Conservation (phyloP, 2,113 vertebrate species). For the Laterallus jamaicensis region DNA sequence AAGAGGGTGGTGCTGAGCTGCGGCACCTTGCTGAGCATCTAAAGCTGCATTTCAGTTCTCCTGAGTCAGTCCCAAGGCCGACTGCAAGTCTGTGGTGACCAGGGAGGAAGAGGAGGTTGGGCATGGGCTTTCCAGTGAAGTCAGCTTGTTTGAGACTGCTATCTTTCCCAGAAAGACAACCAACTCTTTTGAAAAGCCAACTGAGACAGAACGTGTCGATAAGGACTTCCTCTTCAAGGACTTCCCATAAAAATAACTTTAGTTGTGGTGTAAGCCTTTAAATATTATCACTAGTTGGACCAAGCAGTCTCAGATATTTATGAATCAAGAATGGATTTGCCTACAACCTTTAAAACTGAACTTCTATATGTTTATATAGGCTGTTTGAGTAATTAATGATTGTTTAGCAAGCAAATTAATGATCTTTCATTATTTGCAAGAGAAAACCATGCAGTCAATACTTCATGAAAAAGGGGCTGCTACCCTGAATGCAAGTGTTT, state of each 20-base stretch:
- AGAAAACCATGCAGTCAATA: background rate
- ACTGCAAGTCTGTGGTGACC: background rate
- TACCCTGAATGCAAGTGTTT: background rate
- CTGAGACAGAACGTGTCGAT: background rate
- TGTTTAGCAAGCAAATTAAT: too few relatives aligned
- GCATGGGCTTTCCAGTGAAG: constrained; percentile 10
- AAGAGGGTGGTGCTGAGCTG: background rate
- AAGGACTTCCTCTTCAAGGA: background rate
- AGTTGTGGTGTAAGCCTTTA: background rate
- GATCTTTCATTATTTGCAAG: background rate
- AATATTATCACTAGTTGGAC: background rate
- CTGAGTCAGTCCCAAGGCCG: background rate
- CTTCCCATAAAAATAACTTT: background rate
- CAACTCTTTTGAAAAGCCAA: background rate
- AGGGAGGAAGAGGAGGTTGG: background rate
- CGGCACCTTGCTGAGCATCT: background rate
- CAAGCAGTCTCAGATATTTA: background rate
- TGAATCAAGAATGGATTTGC: background rate
- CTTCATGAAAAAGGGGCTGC: background rate
- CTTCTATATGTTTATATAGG: background rate
- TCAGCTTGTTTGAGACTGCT: background rate
- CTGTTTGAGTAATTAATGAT: background rate
- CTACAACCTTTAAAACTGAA: background rate
- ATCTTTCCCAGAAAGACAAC: background rate
- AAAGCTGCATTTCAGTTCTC: background rate